Conservation (phyloP, 1,140 invertebrate species). For the Ips nitidus region DNA sequence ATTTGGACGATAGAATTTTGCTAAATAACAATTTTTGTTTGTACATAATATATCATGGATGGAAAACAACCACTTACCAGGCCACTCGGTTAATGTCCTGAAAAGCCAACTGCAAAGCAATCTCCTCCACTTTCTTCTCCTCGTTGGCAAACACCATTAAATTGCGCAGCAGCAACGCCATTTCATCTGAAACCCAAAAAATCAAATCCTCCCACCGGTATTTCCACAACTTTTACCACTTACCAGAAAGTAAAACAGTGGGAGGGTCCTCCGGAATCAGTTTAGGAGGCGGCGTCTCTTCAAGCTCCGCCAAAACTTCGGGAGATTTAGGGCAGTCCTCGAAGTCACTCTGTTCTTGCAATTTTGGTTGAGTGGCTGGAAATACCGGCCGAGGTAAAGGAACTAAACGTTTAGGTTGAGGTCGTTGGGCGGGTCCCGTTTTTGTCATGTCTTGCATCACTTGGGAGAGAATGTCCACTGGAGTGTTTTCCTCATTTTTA, state of each 20-base stretch:
- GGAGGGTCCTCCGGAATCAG: conserved; percentile 27
- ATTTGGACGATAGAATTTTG: too few relatives aligned
- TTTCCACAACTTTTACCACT: too few relatives aligned
- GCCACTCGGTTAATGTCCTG: too few relatives aligned
- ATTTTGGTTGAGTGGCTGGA: background rate
- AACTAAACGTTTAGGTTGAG: background rate
- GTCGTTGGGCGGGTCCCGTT: conserved; percentile 15
- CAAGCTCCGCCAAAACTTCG: conserved; percentile 14
- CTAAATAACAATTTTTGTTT: too few relatives aligned
- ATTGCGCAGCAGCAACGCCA: conserved; percentile 36
- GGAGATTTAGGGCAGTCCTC: conserved; percentile 33
- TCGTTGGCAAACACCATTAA: conserved; percentile 39
- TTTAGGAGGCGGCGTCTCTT: conserved; percentile 11
- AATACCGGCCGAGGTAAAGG: background rate
- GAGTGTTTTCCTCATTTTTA: background rate
- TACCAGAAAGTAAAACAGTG: too few relatives aligned
- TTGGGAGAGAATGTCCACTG: conserved; percentile 22
- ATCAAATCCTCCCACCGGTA: conserved; percentile 30
- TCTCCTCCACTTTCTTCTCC: conserved; percentile 26
- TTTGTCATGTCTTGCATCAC: conserved; percentile 20
- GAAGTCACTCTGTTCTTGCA: background rate
- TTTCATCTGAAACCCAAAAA: conserved; percentile 37
- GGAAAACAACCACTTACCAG: too few relatives aligned
- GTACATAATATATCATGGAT: too few relatives aligned
- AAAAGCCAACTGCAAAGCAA: conserved; percentile 6